phyloP scores from a whole-genome alignment of 1,140 invertebrate genomes.

The Zeugodacus cucurbitae region DNA sequence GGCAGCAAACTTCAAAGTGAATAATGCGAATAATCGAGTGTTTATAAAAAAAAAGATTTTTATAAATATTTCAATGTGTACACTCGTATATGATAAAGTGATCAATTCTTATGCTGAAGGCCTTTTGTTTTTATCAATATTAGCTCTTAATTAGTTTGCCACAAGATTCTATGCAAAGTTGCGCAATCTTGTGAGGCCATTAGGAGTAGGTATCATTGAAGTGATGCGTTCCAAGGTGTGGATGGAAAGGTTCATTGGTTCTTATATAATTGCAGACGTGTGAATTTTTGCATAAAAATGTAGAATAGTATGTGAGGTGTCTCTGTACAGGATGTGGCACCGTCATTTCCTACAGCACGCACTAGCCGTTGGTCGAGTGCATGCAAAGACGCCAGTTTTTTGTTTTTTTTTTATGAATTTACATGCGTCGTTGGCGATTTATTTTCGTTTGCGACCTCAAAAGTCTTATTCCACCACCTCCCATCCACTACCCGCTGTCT shows the following conservation, averaged over 20 bases:
- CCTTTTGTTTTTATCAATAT: neutral
- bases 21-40: neutral
- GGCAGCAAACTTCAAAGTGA: neutral
- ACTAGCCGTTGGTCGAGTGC: neutral
- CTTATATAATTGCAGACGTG: neutral
- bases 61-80: neutral
- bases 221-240: no score
- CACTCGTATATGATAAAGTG: neutral
- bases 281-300: no score
- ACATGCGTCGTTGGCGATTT: neutral
- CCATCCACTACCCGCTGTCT: neutral
- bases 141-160: neutral
- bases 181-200: neutral
- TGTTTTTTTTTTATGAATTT: neutral
- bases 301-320: neutral
- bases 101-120: neutral
- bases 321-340: neutral
- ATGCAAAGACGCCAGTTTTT: neutral
- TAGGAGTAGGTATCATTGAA: no score
- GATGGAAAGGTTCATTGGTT: neutral
- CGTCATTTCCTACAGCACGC: neutral
- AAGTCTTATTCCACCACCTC: neutral
- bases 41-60: neutral
- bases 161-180: neutral
- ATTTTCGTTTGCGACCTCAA: conserved; percentile 23